Evolutionary conservation across 2,888 invertebrate genomes (phyloP), one percentile per base, ranked within the genome.

Genomic region (Tuta absoluta): DNA sequence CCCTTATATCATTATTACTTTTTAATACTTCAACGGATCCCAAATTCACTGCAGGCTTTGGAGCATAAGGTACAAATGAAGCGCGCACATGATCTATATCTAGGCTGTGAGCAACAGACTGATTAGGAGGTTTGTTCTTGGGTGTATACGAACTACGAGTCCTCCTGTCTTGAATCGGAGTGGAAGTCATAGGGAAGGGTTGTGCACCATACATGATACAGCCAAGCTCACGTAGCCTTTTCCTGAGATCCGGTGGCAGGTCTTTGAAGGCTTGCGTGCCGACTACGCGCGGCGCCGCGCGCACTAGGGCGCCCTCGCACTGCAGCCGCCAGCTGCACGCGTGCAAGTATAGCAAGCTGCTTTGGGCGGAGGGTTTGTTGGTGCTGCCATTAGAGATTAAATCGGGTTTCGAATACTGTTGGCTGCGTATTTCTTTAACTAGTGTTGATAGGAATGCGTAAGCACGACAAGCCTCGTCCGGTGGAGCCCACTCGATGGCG

Each of bases 401-500:
- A 62, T 87, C 87, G 0, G 83, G 82, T 65, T 79, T 81, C 0
- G 77, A 67, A 62, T 71, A 71, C 0, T 77, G 75, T 17, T 76
- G 76, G 28, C 64, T 74, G 12, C 75, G 74, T 21, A 79, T 72
- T 38, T 83, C 80, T 37, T 74, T 76, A 11, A 81, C 70, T 0
- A 84, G 65, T 1, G 70, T 67, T 8, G 81, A 81, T 10, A 91
- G 81, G 24, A 91, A 91, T 0, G 93, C 91, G 75, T 97, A 97
- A 67, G 96, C 95, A 65, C 94, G 93, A 80, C 98, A 97, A 0
- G 96, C 95, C 79, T 96, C 95, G 68, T 97, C 97, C 0, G 97
- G 94, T 0, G 95, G 94, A 45, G 98, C 92, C 66, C 95, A 93
- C 67, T 95, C 95, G 0, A 97, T 95, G 0, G 97, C 95, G 12